Evolutionary conservation across 2,113 vertebrate species (phyloP), one percentile per base, ranked within the genome.

Genomic region (Puffinus mauretanicus): DNA sequence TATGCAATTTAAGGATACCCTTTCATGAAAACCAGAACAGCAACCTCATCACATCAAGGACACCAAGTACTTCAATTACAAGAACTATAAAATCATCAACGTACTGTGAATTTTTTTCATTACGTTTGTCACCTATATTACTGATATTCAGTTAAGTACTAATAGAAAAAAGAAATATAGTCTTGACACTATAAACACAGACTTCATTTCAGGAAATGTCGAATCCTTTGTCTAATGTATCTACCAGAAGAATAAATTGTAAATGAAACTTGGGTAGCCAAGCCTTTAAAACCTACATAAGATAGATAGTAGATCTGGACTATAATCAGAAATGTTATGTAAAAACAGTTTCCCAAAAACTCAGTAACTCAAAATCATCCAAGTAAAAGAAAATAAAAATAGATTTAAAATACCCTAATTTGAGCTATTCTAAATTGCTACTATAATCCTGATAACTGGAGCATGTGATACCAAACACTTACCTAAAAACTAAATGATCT

Each of bases 11-110:
- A 49, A 76, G 32, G 52, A 29, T 13, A 30, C 5, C 55, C 83
- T 81, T 72, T 62, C 54, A 9, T 10, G 55, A 49, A 71, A 93
- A 36, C 61, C 85, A 94, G 26, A 79, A 73, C 70, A 86, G 85
- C 88, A 82, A 24, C 83, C 84, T 87, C 47, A 42, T 52, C 72
- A 54, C 3, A 0, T 78, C 83, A 69, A 95, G 94, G 88, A 72
- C 95, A 88, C 16, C 20, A 32, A 96, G 93, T 55, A 60, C 84
- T 85, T 93, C 85, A 77, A 36, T 78, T 93, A 78, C 67, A 88
- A 71, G 73, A 91, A 93, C 82, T 83, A 78, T 52, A 87, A 93
- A 96, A 87, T 88, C 76, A 83, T 86, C 78, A 90, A 49, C 5
- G 17, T 25, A 36, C 64, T 77, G 65, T 51, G 60, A 75, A 90